A percentile compares a stretch with the other conserved stretches of the same genome.
Evolutionary conservation across 2,113 vertebrate species (phyloP).

Genomic region (Sinocyclocheilus anshuiensis): DNA sequence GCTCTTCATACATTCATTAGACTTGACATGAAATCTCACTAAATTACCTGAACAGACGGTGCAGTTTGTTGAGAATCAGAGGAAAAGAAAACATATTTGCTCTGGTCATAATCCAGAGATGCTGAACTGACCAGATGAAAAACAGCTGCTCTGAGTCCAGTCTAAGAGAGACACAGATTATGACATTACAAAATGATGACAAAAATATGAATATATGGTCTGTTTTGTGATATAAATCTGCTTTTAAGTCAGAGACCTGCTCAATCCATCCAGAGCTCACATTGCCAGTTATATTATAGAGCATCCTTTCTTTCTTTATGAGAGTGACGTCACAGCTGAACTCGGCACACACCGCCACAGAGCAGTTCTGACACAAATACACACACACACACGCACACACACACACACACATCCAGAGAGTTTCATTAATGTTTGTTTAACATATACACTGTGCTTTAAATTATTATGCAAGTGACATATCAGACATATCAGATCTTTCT

Average conservation of each 20-base stretch:
- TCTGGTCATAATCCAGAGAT: constrained; percentile 72
- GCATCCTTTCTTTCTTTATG: constrained; percentile 48
- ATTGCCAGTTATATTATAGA: constrained; percentile 73
- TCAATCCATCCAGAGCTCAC: constrained; percentile 77
- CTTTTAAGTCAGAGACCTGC: constrained; percentile 69
- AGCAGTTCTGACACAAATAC: constrained; percentile 73
- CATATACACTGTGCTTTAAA: neutral
- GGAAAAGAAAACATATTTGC: constrained; percentile 71
- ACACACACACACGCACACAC: constrained; percentile 56
- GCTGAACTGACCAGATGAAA: constrained; percentile 69
- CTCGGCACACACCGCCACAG: constrained; percentile 69
- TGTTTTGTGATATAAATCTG: neutral
- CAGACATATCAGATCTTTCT: no score
- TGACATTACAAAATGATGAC: neutral
- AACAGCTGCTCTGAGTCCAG: constrained; percentile 54
- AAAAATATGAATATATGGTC: neutral
- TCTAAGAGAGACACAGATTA: constrained; percentile 56
- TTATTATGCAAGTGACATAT: no score
- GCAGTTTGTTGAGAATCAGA: constrained; percentile 59
- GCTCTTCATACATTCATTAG: neutral
- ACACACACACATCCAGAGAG: neutral
- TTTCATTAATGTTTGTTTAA: neutral
- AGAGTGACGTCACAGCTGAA: constrained; percentile 69
- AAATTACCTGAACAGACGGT: constrained; percentile 69
- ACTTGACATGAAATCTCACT: neutral